These are phyloP conservation scores for Drosophila dunni DNA, from an alignment of 1,140 invertebrate genomes.

Conservation along the genomic window DNA sequence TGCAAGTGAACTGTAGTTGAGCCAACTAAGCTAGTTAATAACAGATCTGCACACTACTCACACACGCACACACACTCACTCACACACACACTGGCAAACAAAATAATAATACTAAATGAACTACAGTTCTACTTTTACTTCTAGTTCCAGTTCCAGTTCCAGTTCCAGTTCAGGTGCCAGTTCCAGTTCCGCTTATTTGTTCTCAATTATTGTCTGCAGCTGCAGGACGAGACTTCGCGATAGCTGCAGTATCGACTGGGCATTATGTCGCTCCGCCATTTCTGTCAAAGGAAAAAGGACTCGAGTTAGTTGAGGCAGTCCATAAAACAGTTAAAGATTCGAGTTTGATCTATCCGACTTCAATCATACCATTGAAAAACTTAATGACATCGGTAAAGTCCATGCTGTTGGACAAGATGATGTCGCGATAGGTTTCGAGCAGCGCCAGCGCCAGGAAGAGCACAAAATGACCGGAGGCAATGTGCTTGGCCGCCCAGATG, in stretches of 20 bases:
- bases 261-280: slow-evolving; percentile 97
- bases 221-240: slow-evolving; percentile 94
- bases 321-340: too few species aligned
- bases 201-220: slow-evolving; percentile 95
- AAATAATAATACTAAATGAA: neutral
- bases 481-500: slow-evolving; percentile 96
- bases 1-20: slow-evolving; percentile 23
- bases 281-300: slow-evolving; percentile 88
- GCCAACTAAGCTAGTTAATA: slow-evolving; percentile 30
- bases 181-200: slow-evolving; percentile 87
- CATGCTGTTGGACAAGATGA: slow-evolving; percentile 97
- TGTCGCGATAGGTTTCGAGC: slow-evolving; percentile 96
- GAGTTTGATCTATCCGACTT: too few species aligned
- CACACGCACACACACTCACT: slow-evolving; percentile 10
- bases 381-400: slow-evolving; percentile 99
- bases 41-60: slow-evolving; percentile 6
- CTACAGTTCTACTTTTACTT: neutral
- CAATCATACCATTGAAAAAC: slow-evolving; percentile 95
- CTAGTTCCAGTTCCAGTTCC: neutral
- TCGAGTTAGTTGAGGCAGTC: too few species aligned
- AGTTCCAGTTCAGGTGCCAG: neutral
- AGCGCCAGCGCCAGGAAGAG: slow-evolving; percentile 96
- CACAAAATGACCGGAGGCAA: slow-evolving; percentile 95
- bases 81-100: neutral
- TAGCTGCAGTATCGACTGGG: slow-evolving; percentile 91